Evolutionary conservation across 2,113 vertebrate species (phyloP), one percentile per base, ranked within the genome.

Genomic region (Anoura caudifer): DNA sequence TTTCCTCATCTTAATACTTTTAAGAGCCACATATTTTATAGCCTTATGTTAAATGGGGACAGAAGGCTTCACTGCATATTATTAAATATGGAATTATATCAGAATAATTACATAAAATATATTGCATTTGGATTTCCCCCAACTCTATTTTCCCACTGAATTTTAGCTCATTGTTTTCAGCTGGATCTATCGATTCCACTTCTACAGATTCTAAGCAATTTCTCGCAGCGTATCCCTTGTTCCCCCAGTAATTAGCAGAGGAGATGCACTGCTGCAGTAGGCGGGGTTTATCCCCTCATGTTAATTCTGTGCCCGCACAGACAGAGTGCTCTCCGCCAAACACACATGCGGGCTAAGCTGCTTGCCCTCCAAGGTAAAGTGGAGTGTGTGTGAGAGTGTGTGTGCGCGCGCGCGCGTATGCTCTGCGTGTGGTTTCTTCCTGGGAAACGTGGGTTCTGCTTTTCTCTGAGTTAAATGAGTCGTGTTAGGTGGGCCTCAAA

Each of bases 71-170:
- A 56, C 81, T 98, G 87, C 17, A 7, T 95, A 95, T 87, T 96
- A 94, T 82, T 89, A 96, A 91, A 84, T 92, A 83, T 63, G 89
- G 94, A 96, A 85, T 93, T 94, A 95, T 95, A 95, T 85, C 95
- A 96, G 65, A 97, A 98, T 97, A 97, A 98, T 85, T 95, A 43
- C 31, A 89, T 97, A 97, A 54, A 97, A 98, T 97, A 79, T 38
- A 87, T 82, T 95, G 67, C 47, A 31, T 83, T 96, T 90, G 91
- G 75, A 93, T 97, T 95, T 83, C 33, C 26, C 90, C 43, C 79
- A 89, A 84, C 76, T 95, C 76, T 92, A 70, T 72, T 97, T 90
- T 96, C 90, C 59, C 5, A 33, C 80, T 81, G 83, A 93, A 96
- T 98, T 96, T 84, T 76, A 97, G 89, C 96, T 98, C 92, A 97